phyloP scores from a whole-genome alignment of 2,113 vertebrate genomes.

The Platichthys flesus region DNA sequence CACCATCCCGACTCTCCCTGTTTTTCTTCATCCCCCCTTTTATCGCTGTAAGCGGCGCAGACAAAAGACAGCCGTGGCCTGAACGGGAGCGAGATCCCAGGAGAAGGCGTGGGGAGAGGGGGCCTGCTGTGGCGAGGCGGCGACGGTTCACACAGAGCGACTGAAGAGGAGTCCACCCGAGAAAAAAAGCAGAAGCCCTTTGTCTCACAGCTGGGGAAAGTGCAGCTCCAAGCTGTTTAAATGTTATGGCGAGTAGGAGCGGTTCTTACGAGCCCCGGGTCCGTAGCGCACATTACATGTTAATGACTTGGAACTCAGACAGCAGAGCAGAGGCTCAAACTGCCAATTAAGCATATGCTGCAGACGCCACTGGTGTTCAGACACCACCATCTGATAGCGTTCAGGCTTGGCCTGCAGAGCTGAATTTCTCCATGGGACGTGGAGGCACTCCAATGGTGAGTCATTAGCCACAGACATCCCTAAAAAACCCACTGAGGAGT shows the following conservation, averaged over 20 bases:
- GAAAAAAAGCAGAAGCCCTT: slow-evolving; percentile 64
- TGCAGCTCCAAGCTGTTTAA: slow-evolving; percentile 61
- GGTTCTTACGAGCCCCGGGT: slow-evolving; percentile 62
- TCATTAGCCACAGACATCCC: slow-evolving; percentile 73
- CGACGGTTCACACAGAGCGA: slow-evolving; percentile 55
- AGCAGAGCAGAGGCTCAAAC: slow-evolving; percentile 72
- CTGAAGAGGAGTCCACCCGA: slow-evolving; percentile 25
- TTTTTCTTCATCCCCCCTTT: background rate
- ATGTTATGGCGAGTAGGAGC: slow-evolving; percentile 57
- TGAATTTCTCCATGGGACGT: slow-evolving; percentile 61
- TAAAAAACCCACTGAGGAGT: slow-evolving; percentile 60
- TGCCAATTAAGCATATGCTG: slow-evolving; percentile 81
- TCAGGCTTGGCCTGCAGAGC: slow-evolving; percentile 67
- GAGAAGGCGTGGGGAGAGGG: slow-evolving; percentile 34
- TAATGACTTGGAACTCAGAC: slow-evolving; percentile 80
- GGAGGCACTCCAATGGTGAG: slow-evolving; percentile 66
- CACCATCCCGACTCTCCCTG: background rate
- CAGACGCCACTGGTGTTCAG: slow-evolving; percentile 69
- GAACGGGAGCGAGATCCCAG: slow-evolving; percentile 41
- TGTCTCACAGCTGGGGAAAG: slow-evolving; percentile 64
- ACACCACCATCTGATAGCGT: slow-evolving; percentile 70
- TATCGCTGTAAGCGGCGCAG: slow-evolving; percentile 18
- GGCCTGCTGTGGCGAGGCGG: slow-evolving; percentile 33
- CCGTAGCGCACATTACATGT: slow-evolving; percentile 73
- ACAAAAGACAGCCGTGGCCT: slow-evolving; percentile 21